Conservation (phyloP, 2,888 invertebrate species). For the Cheilosia urbana region DNA sequence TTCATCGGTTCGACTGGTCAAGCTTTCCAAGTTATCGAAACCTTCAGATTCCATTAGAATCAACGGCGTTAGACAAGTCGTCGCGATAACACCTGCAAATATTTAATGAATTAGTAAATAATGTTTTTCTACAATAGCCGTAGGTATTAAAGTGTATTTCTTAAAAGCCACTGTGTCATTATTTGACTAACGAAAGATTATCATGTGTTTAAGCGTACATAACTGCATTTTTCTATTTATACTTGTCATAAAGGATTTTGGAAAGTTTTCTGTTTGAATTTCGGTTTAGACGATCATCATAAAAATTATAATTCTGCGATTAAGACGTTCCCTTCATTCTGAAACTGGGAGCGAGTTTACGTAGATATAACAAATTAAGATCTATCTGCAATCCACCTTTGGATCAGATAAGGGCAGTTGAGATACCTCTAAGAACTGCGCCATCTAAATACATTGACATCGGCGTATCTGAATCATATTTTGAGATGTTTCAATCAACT, state of each 20-base stretch:
- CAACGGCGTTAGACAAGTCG: conserved; percentile 82
- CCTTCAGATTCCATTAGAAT: conserved; percentile 81
- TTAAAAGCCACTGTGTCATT: background rate
- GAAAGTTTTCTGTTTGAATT: conserved; percentile 32
- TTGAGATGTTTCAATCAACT: no score
- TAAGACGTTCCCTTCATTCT: background rate
- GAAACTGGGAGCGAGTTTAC: no score
- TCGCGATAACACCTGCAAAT: conserved; percentile 81
- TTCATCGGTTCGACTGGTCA: conserved; percentile 80
- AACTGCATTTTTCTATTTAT: background rate
- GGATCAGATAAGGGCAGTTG: no score
- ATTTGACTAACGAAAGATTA: conserved; percentile 20
- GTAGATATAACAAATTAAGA: no score
- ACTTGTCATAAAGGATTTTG: background rate
- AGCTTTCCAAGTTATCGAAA: conserved; percentile 79
- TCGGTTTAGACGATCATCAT: background rate
- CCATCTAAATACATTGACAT: no score
- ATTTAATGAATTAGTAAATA: conserved; percentile 15
- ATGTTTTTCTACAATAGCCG: background rate
- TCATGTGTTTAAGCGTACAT: background rate
- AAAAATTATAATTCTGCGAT: background rate
- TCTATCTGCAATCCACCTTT: no score
- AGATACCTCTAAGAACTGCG: no score
- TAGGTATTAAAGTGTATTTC: background rate
- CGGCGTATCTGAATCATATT: no score